Conservation (phyloP, 2,888 invertebrate species). For the Melipona beecheii region DNA sequence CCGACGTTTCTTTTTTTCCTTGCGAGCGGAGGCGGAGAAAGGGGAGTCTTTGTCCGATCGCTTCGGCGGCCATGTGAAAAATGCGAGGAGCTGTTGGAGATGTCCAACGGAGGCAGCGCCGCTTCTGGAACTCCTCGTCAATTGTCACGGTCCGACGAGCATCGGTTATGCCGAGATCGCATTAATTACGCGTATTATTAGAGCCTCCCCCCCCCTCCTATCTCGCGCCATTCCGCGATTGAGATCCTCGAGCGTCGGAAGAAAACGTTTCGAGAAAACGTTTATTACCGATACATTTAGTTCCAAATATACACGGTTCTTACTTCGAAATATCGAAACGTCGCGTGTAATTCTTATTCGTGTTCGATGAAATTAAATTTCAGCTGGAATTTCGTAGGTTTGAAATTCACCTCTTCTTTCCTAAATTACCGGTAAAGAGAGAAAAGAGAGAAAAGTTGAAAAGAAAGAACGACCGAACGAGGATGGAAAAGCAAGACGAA, state of each 20-base stretch:
- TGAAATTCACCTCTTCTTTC: too few relatives aligned
- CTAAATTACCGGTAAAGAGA: too few relatives aligned
- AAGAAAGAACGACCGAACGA: too few relatives aligned
- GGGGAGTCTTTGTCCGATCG: neutral
- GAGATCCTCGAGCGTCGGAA: neutral
- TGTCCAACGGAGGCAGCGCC: constrained; percentile 59
- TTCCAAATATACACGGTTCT: too few relatives aligned
- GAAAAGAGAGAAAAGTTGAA: too few relatives aligned
- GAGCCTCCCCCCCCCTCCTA: constrained; percentile 37
- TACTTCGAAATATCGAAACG: too few relatives aligned
- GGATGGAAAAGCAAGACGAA: constrained; percentile 32
- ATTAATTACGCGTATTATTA: constrained; percentile 80
- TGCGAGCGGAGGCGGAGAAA: neutral
- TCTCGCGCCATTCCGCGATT: constrained; percentile 51
- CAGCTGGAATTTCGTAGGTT: too few relatives aligned
- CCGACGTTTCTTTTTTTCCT: too few relatives aligned
- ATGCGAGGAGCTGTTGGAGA: constrained; percentile 28
- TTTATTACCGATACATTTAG: neutral
- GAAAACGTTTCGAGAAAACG: neutral
- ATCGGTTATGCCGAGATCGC: constrained; percentile 71
- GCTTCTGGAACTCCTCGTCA: constrained; percentile 71
- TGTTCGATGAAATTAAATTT: too few relatives aligned
- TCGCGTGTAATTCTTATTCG: too few relatives aligned
- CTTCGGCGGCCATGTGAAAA: constrained; percentile 55
- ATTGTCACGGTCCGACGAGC: constrained; percentile 64